Evolutionary conservation across 37 sponge, comb jelly and placozoan genomes (phyloP), one percentile per base, ranked within the genome.

Genomic region (Spongia lamella): DNA sequence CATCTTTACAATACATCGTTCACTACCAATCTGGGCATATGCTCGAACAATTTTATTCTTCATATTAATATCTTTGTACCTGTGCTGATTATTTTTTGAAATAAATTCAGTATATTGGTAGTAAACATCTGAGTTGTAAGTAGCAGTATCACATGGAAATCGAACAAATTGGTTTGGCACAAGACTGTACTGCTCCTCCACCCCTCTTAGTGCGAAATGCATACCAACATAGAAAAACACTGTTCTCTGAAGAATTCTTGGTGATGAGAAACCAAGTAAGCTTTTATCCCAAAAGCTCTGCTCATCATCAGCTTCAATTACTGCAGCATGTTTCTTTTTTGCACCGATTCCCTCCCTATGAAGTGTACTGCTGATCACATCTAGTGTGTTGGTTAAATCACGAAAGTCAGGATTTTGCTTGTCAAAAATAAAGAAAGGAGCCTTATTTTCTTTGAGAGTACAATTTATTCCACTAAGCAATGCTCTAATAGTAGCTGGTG

Each of bases 331-430:
- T 24, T 62, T 63, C 53, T 65, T 72, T 13, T 9, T 63, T 20
- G 69, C 52, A 31, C 82, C 82, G 40, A 81, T 30, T n/a, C 82
- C 73, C 53, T 81, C 66, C 3, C 67, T 53, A 72, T 73, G 73
- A 4, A 73, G 65, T n/a, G 32, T 27, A 7, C 80, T 80, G 17
- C 62, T 70, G 0, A 60, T n/a, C 33, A 53, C 61, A 39, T 80
- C 80, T 7, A 80, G 63, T 2, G 72, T 70, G 16, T 26, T 61
- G 7, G 17, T 31, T 22, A 80, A 30, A n/a, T 70, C 62, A 36
- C 53, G 51, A 38, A 80, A 80, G 7, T 1, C 22, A 40, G 51
- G 55, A 3, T 70, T 70, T 34, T 53, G 63, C 40, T 70, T 70
- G 52, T 78, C 68, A 7, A 78, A 32, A 51, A 78, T 78, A 15